Evolutionary conservation across 2,888 invertebrate genomes (phyloP).

Genomic region (Eutolmus rufibarbis): DNA sequence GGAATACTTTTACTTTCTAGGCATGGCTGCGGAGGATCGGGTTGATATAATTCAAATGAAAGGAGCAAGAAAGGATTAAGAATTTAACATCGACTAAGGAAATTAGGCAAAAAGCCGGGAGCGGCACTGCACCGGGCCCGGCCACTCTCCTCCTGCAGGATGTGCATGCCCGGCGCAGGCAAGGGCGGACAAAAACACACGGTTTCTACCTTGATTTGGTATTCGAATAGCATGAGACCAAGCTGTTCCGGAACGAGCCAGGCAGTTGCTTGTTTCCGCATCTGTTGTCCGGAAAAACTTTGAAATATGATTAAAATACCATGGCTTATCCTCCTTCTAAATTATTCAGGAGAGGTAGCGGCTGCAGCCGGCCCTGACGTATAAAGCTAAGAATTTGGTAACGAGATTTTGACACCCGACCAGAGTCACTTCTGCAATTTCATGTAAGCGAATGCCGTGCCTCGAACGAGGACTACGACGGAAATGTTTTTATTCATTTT

Average conservation of each 20-base stretch:
- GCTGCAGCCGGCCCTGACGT: background rate
- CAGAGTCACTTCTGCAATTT: background rate
- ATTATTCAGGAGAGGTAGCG: slow-evolving; percentile 16
- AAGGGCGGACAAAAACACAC: background rate
- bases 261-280: slow-evolving; percentile 23
- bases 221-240: slow-evolving; percentile 8
- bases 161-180: background rate
- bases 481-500: slow-evolving; percentile 10
- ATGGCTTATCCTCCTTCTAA: background rate
- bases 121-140: background rate
- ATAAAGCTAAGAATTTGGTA: background rate
- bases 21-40: too few species aligned
- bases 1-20: slow-evolving; percentile 1
- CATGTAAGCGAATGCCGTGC: background rate
- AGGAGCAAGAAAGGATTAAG: background rate
- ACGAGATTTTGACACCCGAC: background rate
- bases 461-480: background rate
- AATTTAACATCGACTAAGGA: background rate
- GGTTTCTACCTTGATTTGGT: background rate
- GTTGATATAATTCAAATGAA: background rate
- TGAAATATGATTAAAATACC: slow-evolving; percentile 31
- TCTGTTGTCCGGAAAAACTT: slow-evolving; percentile 31
- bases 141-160: background rate
- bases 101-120: background rate
- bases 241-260: slow-evolving; percentile 12